Evolutionary conservation across 2,113 vertebrate genomes (phyloP), one percentile per base, ranked within the genome.

Genomic region (Ochotona curzoniae): DNA sequence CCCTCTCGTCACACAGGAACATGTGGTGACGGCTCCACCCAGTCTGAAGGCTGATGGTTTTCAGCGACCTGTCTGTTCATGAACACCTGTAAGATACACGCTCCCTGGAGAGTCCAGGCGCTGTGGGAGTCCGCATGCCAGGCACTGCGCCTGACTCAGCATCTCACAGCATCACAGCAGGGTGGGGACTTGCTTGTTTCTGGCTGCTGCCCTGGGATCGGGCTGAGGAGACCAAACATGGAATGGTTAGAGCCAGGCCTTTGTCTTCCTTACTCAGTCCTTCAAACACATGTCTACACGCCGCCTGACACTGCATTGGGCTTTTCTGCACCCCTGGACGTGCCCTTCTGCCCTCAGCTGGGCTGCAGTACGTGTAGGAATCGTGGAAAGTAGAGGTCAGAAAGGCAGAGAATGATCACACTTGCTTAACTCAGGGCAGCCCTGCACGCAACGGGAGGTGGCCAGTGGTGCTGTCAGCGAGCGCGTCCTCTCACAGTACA

Each of bases 401-500:
- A 69, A 88, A 79, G 54, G 49, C 51, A 87, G 60, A 20, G 23
- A 94, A 92, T 78, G 91, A 95, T 89, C 60, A 86, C n/a, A 70
- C 81, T 64, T 82, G n/a, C 80, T 79, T 92, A 86, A 90, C 83
- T 79, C n/a, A 84, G 35, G 60, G 15, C 66, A 23, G 70, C 60
- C 69, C 47, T 83, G 81, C 83, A 95, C 76, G 86, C 89, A 94
- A 93, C 67, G 80, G 81, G 76, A n/a, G 47, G 38, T 82, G 49
- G 89, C 84, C 49, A 78, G 60, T 75, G 15, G 5, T 38, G 28
- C 26, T 86, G 71, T 94, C 18, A 51, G 66, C n/a, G 85, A 54
- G 91, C 82, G 13, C 78, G 81, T 92, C 57, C 85, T 93, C 97
- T 93, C 73, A 96, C 14, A 38, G 15, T 20, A 35, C 86, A 95